Percentiles rank a stretch among this genome's conserved stretches.
These are phyloP conservation scores for Lamprologus sp. DNA, from an alignment of 2,113 vertebrate genomes.

Conservation along the genomic window DNA sequence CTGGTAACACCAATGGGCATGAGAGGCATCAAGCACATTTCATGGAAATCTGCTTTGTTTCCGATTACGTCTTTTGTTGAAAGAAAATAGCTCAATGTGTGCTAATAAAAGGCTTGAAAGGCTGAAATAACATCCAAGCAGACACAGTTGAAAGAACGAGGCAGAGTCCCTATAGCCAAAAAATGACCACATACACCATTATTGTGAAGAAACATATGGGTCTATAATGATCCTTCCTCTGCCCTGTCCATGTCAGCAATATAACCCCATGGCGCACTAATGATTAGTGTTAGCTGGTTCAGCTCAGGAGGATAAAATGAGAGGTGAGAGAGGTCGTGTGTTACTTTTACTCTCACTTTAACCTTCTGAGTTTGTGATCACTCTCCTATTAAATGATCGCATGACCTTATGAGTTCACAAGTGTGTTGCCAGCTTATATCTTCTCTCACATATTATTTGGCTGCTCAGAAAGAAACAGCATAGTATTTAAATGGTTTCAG, in stretches of 20 bases:
- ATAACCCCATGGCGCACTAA: background rate
- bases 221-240: background rate
- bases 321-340: background rate
- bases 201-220: background rate
- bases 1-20: background rate
- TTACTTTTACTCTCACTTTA: background rate
- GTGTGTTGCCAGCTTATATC: background rate
- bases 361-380: background rate
- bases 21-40: background rate
- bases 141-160: background rate
- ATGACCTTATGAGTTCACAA: background rate
- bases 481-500: background rate
- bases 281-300: background rate
- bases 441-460: background rate
- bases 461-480: background rate
- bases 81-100: background rate
- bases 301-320: background rate
- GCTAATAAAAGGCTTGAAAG: background rate
- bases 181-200: background rate
- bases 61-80: background rate
- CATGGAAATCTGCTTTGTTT: slow-evolving; percentile 29
- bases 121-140: background rate
- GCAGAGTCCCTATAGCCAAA: background rate
- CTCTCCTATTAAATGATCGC: background rate
- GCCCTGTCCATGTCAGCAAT: background rate